Conservation (phyloP, 2,113 vertebrate species). For the Pterocles burchelli region DNA sequence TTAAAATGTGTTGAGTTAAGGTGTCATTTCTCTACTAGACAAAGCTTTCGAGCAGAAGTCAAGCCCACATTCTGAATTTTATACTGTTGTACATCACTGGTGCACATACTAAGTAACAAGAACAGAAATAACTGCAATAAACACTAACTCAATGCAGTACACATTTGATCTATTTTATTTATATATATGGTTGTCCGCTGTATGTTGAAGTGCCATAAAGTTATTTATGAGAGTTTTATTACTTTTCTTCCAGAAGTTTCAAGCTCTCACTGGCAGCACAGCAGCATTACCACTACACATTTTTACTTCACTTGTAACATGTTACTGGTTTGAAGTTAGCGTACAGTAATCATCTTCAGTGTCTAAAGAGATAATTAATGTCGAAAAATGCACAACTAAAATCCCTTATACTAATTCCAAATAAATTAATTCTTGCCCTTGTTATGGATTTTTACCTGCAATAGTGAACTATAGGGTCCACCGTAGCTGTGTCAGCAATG, state of each 20-base stretch:
- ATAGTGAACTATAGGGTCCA: not conserved
- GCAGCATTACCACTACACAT: not conserved
- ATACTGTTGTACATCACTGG: not conserved
- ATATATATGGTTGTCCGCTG: not conserved
- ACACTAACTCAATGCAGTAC: not conserved
- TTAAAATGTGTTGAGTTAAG: conserved; percentile 25
- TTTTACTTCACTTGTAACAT: conserved; percentile 2
- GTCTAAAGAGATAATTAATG: not conserved
- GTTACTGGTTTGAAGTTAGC: not conserved
- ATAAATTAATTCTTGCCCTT: not conserved
- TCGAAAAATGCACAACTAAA: not conserved
- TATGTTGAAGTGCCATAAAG: not conserved
- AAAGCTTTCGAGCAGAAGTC: not conserved
- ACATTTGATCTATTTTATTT: not conserved
- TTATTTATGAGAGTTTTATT: conserved; percentile 1
- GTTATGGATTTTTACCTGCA: not conserved
- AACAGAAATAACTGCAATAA: not conserved
- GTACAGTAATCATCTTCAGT: not conserved
- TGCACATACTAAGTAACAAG: not conserved
- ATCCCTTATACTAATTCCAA: not conserved
- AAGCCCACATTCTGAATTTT: conserved; percentile 14
- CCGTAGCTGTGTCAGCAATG: not conserved
- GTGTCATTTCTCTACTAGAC: not conserved
- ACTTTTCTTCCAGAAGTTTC: not conserved
- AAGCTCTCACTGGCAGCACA: not conserved